Evolutionary conservation across 2,797 vertebrate species (phyloP).

Genomic region (Coranthus polyacanthus): DNA sequence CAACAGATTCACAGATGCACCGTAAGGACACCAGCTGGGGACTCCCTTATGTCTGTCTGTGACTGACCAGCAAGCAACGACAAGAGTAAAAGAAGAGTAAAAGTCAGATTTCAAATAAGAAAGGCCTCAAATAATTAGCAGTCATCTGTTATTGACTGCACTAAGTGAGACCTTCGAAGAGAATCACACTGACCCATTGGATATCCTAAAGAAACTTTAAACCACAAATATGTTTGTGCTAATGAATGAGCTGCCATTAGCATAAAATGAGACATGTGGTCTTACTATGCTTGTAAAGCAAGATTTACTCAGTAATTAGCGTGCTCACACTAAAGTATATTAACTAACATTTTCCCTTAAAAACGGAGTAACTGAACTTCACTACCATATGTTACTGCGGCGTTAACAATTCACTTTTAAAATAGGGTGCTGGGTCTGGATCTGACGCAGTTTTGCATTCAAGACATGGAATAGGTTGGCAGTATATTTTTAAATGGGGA

Average conservation of each 20-base stretch:
- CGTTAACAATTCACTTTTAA: not conserved
- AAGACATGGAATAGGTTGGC: too few species aligned
- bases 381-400: constrained; percentile 16
- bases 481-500: not conserved
- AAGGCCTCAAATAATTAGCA: constrained; percentile 25
- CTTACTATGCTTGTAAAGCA: constrained; percentile 12
- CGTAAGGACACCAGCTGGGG: constrained; percentile 73
- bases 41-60: constrained; percentile 41
- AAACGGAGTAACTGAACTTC: not conserved
- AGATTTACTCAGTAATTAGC: constrained; percentile 6
- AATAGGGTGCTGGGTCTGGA: not conserved
- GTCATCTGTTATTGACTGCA: constrained; percentile 13
- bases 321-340: not conserved
- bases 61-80: constrained; percentile 28
- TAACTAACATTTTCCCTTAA: constrained; percentile 4
- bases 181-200: not conserved
- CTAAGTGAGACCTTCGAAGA: constrained; percentile 2
- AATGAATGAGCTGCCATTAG: not conserved
- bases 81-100: constrained; percentile 41
- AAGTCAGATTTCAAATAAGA: constrained; percentile 29
- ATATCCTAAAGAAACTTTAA: constrained; percentile 7
- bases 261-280: constrained; percentile 1
- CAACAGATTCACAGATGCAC: constrained; percentile 51
- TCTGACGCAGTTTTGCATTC: not conserved
- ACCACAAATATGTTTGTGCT: not conserved